Evolutionary conservation across 2,888 invertebrate genomes (phyloP).

Genomic region (Hybos culiciformis): DNA sequence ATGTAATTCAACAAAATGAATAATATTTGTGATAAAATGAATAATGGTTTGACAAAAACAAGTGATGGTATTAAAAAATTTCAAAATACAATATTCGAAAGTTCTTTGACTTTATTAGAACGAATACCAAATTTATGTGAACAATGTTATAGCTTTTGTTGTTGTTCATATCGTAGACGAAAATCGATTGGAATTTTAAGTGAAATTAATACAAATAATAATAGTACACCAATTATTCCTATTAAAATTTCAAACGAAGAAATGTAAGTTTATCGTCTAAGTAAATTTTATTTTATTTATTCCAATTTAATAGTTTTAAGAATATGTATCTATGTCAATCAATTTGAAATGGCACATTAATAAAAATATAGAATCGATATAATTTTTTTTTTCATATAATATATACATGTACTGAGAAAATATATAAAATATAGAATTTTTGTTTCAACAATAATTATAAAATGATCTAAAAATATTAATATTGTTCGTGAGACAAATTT

Average conservation of each 20-base stretch:
- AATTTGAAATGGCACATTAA: no score
- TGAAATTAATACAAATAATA: conserved; percentile 11
- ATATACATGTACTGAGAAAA: no score
- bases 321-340: no score
- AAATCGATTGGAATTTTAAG: conserved; percentile 28
- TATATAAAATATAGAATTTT: no score
- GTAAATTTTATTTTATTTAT: no score
- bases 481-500: no score
- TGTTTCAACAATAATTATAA: no score
- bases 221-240: conserved; percentile 19
- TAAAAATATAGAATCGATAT: no score
- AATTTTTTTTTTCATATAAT: no score
- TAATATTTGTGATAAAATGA: not conserved
- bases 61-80: conserved; percentile 8
- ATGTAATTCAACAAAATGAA: no score
- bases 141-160: conserved; percentile 21
- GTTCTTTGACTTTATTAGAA: conserved; percentile 11
- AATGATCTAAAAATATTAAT: no score
- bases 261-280: conserved; percentile 17
- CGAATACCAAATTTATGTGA: conserved; percentile 19
- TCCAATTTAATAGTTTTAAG: no score
- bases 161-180: conserved; percentile 20
- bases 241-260: conserved; percentile 17
- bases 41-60: not conserved
- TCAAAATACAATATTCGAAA: conserved; percentile 13